Conservation (phyloP, 2,113 vertebrate genomes). For the Hemichromis elongatus region DNA sequence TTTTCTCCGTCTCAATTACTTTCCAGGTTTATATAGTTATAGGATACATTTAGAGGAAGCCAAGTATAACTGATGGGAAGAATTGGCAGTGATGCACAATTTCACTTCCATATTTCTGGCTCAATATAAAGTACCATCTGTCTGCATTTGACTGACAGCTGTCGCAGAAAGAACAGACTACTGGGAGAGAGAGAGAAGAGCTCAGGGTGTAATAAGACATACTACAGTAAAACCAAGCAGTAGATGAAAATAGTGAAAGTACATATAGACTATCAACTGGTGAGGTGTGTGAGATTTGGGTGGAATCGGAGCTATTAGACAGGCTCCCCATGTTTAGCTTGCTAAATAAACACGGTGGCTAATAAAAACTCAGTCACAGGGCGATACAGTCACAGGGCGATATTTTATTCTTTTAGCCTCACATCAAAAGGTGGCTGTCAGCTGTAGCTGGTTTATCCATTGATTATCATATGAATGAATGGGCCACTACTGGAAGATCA, state of each 20-base stretch:
- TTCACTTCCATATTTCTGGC: background rate
- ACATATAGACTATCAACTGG: background rate
- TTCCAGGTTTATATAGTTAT: background rate
- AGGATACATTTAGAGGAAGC: background rate
- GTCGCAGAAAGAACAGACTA: background rate
- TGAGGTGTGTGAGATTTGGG: background rate
- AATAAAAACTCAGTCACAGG: slow-evolving; percentile 16
- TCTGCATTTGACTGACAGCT: slow-evolving; percentile 21
- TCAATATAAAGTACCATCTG: slow-evolving; percentile 6
- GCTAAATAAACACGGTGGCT: slow-evolving; percentile 13
- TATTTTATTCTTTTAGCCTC: slow-evolving; percentile 7
- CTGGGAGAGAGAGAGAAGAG: background rate
- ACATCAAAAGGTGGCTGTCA: slow-evolving; percentile 24
- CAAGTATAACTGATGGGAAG: background rate
- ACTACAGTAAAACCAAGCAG: background rate
- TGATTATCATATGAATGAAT: slow-evolving; percentile 32
- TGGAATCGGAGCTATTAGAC: slow-evolving; percentile 10
- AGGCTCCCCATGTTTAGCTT: background rate
- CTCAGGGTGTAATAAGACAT: background rate
- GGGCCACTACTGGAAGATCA: background rate
- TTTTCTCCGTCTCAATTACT: background rate
- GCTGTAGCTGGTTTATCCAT: slow-evolving; percentile 13
- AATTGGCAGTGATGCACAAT: background rate
- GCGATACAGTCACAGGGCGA: background rate
- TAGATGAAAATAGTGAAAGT: background rate